Evolutionary conservation across 1,140 invertebrate species (phyloP), one percentile per base, ranked within the genome.

Genomic region (Solenopsis fugax): DNA sequence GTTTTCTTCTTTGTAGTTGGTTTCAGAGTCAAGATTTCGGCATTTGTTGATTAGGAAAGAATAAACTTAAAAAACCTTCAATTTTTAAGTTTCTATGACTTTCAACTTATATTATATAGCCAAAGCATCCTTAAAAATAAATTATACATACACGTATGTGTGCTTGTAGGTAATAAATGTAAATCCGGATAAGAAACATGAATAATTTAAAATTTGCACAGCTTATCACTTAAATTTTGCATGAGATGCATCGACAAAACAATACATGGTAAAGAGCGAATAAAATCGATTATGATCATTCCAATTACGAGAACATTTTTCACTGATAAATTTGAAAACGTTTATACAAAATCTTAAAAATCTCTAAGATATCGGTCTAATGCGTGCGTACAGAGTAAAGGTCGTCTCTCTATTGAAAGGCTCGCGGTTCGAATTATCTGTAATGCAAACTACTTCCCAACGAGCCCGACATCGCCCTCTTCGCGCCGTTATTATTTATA

Each of bases 401-500:
- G 6, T 37, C 34, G 13, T 21, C 16, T 18, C 16, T 18, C 62
- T 4, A 16, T 65, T 34, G 34, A 4, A 54, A 18, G 7, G n/a
- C 54, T 37, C 18, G 48, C 13, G 37, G 0, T 62, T 16, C 52
- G 52, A 81, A 71, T 87, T 82, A 82, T 73, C 29, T 58, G 52
- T 69, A 65, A 54, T 56, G 29, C 62, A 41, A 34, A 41, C 69
- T 69, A 75, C 21, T 67, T 58, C 21, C 3, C 52, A 41, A 16
- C 48, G 4, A 64, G 10, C 37, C 37, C 37, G 37, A n/a, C n/a
- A n/a, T n/a, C n/a, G n/a, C 5, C 21, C 18, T 56, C 48, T 52
- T 48, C 12, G 18, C 29, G 34, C 37, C 82, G 64, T 81, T 52
- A 73, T 88, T 87, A 87, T 88, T 88, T 73, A 34, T 60, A 67